Conservation (phyloP, 2,888 invertebrate genomes). For the Acronicta psi region DNA sequence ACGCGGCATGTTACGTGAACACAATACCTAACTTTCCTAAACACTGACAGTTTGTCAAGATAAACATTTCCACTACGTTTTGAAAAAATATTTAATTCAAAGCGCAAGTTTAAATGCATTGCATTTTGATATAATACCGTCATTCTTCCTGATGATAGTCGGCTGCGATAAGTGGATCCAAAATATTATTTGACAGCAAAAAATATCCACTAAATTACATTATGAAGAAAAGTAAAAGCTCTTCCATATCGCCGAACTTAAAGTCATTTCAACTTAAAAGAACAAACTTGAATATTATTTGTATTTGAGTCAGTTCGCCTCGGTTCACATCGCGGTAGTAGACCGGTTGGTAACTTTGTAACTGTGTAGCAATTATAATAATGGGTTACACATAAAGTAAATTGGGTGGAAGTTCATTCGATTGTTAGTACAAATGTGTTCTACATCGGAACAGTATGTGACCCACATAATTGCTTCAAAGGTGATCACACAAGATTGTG, state of each 20-base stretch:
- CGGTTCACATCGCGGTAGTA: slow-evolving; percentile 66
- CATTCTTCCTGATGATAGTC: slow-evolving; percentile 4
- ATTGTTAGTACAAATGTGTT: slow-evolving; percentile 75
- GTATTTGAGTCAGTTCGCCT: slow-evolving; percentile 65
- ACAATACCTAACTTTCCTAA: slow-evolving; percentile 25
- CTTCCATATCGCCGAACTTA: slow-evolving; percentile 49
- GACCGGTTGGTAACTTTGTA: slow-evolving; percentile 70
- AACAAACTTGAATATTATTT: slow-evolving; percentile 67
- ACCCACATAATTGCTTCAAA: slow-evolving; percentile 63
- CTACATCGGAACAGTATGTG: slow-evolving; percentile 62
- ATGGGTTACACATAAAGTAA: slow-evolving; percentile 82
- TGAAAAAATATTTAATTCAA: slow-evolving; percentile 5
- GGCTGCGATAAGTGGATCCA: slow-evolving; percentile 27
- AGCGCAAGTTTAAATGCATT: background rate
- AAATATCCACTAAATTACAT: slow-evolving; percentile 45
- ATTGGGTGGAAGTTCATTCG: slow-evolving; percentile 80
- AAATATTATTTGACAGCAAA: slow-evolving; percentile 38
- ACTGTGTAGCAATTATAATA: slow-evolving; percentile 81
- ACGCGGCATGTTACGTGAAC: slow-evolving; percentile 22
- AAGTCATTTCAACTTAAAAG: slow-evolving; percentile 62
- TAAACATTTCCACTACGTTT: slow-evolving; percentile 14
- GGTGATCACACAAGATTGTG: slow-evolving; percentile 49
- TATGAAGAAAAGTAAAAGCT: slow-evolving; percentile 50
- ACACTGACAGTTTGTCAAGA: slow-evolving; percentile 28
- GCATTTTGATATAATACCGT: slow-evolving; percentile 7